phyloP scores from a whole-genome alignment of 2,797 vertebrate species.

The Taenioides sp. region DNA sequence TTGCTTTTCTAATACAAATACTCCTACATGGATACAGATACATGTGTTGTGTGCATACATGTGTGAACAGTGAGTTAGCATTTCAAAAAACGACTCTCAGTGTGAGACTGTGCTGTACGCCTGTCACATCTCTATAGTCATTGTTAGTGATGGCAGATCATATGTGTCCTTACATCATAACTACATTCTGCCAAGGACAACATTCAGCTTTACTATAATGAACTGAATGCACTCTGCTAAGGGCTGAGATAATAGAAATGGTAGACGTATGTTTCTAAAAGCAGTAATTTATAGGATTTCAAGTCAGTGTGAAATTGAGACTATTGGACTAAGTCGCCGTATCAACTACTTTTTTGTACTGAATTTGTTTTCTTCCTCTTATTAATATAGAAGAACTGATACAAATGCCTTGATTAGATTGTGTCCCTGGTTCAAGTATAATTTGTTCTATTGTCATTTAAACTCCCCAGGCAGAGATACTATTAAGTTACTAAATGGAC shows the following conservation, averaged over 20 bases:
- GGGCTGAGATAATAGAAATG: not conserved
- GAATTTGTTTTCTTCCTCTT: not conserved
- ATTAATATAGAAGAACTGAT: not conserved
- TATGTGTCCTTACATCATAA: constrained; percentile 1
- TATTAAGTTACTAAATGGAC: not conserved
- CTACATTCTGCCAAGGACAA: not conserved
- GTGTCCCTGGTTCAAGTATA: too few species aligned
- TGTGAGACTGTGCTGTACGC: constrained; percentile 3
- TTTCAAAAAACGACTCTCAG: not conserved
- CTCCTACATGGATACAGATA: not conserved
- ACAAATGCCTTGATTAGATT: too few species aligned
- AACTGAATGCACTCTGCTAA: not conserved
- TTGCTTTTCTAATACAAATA: constrained; percentile 40
- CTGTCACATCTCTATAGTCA: not conserved
- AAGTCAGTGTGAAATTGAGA: not conserved
- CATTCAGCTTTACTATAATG: not conserved
- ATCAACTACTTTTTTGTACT: too few species aligned
- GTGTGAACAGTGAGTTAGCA: not conserved
- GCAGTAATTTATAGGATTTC: not conserved
- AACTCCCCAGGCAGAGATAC: too few species aligned
- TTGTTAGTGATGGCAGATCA: constrained; percentile 1
- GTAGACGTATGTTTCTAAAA: not conserved
- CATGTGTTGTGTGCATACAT: constrained; percentile 14
- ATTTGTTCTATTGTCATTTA: too few species aligned
- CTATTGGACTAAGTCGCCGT: not conserved